Base-by-base conservation (phyloP, 2,888 invertebrate genomes). In the Periphyllus acericola region DNA sequence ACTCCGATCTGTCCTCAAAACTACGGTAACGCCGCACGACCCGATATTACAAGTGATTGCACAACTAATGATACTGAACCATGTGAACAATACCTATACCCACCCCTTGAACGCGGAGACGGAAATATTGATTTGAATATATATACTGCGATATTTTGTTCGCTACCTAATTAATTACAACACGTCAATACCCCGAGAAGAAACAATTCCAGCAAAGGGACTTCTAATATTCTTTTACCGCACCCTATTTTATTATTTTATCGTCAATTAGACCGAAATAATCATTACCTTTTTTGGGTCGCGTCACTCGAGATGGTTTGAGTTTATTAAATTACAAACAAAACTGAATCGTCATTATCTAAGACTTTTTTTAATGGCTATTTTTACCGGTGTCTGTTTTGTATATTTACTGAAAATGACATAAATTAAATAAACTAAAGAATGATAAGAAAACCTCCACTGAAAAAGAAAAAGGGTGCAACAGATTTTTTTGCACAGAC, bases 241-340 rank as follows among this genome's bases (percentile, higher is more conserved):
- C 66, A 19, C 60, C 0, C 21, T 4, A 11, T 71, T 71, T 71
- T 71, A 17, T 71, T 32, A 21, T 36, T 74, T 21, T 32, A 19
- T 32, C 25, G 14, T 40, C 29, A 60, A 83, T 60, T 60, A 60
- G 40, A 40, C 40, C 14, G 21, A 83, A 83, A 83, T 75, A 75
- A 75, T 21, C 75, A 75, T 75, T 40, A 75, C 40, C 3, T 40
- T 32, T 66, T 66, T 25, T 32, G 66, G 32, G 76, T 84, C 84
- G 25, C 17, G 40, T 66, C 66, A 84, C 84, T 84, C n/a, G 40
- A 32, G 46, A 82, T 46, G 32, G 29, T 71, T 71, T 71, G 32
- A 76, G 74, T 66, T 84, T 76, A 84, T 83, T 74, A 76, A 83
- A 83, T 83, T 83, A 83, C 60, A 40, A 74, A 74, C 75, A 66